Conservation (phyloP, 2,888 invertebrate species). For the Doris montereyensis region DNA sequence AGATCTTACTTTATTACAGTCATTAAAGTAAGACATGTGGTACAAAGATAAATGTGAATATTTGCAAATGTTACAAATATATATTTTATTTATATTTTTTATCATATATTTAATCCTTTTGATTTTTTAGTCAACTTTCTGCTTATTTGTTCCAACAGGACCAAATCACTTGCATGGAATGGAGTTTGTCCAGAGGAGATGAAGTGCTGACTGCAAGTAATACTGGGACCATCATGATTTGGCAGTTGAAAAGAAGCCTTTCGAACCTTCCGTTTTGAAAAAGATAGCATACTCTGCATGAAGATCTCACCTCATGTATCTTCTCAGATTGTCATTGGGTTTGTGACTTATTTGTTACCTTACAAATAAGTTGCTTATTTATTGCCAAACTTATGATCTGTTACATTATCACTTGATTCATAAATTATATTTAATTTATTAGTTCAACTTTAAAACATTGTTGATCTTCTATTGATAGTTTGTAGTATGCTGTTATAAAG, state of each 20-base stretch:
- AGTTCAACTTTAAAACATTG: no score
- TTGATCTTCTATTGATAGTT: no score
- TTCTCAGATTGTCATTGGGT: constrained; percentile 78
- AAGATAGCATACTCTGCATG: constrained; percentile 74
- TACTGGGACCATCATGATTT: constrained; percentile 74
- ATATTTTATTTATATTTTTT: not conserved
- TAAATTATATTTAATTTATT: no score
- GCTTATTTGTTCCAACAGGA: constrained; percentile 49
- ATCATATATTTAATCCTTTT: not conserved
- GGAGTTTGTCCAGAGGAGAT: constrained; percentile 58
- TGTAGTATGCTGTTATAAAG: no score
- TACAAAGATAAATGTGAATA: no score
- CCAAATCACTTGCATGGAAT: constrained; percentile 60
- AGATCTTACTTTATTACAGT: no score
- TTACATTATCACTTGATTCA: no score
- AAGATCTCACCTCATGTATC: constrained; percentile 77
- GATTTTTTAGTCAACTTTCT: not conserved
- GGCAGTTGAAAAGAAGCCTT: constrained; percentile 74
- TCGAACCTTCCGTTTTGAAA: constrained; percentile 72
- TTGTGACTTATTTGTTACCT: no score
- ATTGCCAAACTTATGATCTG: no score
- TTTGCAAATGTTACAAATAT: not conserved
- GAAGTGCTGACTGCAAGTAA: constrained; percentile 75
- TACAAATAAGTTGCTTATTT: no score
- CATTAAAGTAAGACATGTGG: no score